Base-by-base conservation (phyloP, 2,113 vertebrate genomes). In the Pseudorectes ferrugineus region DNA sequence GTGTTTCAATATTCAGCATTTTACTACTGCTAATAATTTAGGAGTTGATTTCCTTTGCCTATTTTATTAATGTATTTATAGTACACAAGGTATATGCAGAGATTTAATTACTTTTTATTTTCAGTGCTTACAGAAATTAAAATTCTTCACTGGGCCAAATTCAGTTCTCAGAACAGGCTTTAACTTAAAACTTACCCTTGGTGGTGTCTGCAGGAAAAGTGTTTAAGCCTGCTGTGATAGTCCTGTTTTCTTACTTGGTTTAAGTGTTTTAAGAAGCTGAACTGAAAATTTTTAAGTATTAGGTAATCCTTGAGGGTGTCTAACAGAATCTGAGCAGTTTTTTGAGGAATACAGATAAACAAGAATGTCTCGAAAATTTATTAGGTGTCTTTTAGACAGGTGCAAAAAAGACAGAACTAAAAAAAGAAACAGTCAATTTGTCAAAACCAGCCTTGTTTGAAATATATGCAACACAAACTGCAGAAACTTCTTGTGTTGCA, bases 371-470 rank as follows among this genome's bases (percentile, higher is more conserved):
- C 0, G 0, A 66, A 92, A 91, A 96, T 88, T 45, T 76, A 92
- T 93, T 84, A 79, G 40, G 24, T 85, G 85, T 49, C 14, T 65
- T 91, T 59, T 36, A 82, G 87, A 78, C 81, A 89, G 35, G 10
- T 14, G 7, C n/a, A 57, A 89, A 95, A 61, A 92, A 81, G 75
- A 72, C 42, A 95, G 80, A 94, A 87, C 66, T 83, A n/a, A 70
- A 88, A 58, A 86, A 87, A 95, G 79, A 72, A 86, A 81, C 42
- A 75, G 54, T 49, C 35, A 38, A 45, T 88, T 75, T 92, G 95
- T 94, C 92, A 95, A 95, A 95, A 94, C 46, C 80, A 94, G 49
- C 73, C 88, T 95, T 72, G 80, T 95, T 94, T 93, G 95, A 96
- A 96, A 96, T 94, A 92, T 70, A 93, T 89, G 89, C 92, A 92